These are phyloP conservation scores for Hyperopisus bebe DNA, from an alignment of 2,113 vertebrate genomes.

Conservation along the genomic window DNA sequence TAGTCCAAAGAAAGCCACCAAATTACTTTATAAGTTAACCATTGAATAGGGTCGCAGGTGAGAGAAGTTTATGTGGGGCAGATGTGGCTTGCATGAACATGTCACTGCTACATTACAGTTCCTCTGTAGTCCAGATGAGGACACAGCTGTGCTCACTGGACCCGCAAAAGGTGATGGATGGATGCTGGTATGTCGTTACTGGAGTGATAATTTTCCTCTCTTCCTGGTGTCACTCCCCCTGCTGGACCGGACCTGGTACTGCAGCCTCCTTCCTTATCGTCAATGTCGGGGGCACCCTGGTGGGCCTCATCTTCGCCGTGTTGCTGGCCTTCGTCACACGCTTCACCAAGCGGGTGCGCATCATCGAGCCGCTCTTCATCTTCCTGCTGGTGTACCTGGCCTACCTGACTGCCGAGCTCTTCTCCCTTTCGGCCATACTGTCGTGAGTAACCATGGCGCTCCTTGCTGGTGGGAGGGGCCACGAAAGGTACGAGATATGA, in stretches of 20 bases:
- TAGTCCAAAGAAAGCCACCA: background rate
- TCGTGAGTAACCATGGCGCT: constrained; percentile 71
- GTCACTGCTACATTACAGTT: background rate
- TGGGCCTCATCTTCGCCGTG: constrained; percentile 89
- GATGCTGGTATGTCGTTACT: too few species aligned
- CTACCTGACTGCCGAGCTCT: constrained; percentile 91
- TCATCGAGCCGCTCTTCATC: constrained; percentile 91
- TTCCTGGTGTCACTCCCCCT: background rate
- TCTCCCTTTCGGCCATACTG: constrained; percentile 86
- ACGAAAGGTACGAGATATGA: background rate
- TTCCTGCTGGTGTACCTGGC: constrained; percentile 91
- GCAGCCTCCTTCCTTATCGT: constrained; percentile 91
- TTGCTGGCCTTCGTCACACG: constrained; percentile 85
- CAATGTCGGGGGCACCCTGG: constrained; percentile 83
- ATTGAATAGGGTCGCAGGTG: background rate
- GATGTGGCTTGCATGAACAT: background rate
- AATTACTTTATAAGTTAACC: background rate
- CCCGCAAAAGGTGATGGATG: background rate
- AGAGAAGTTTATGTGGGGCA: background rate
- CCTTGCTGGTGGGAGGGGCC: background rate
- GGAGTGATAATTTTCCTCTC: background rate
- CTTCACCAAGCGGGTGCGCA: constrained; percentile 93
- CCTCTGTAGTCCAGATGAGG: background rate
- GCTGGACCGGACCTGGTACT: background rate
- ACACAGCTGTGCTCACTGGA: background rate